phyloP scores from a whole-genome alignment of 1,140 invertebrate genomes.

The Batillaria attramentaria region DNA sequence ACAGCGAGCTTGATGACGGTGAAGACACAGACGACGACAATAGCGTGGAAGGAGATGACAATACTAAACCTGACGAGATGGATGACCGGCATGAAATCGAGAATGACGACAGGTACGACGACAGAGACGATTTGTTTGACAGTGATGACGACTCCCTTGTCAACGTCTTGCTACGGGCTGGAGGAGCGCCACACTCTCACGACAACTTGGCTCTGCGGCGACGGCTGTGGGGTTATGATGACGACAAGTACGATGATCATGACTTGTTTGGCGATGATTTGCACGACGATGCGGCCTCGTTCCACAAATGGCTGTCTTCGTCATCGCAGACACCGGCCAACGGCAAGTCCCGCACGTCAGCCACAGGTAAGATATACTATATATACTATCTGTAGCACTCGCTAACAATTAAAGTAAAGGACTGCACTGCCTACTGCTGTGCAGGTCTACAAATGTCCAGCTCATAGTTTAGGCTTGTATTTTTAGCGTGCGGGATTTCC shows the following conservation, averaged over 20 bases:
- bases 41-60: not conserved
- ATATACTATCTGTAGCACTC: not conserved
- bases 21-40: not conserved
- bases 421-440: too few species aligned
- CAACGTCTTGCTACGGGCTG: not conserved
- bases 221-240: not conserved
- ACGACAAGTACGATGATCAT: not conserved
- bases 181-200: not conserved
- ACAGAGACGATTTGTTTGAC: not conserved
- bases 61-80: not conserved
- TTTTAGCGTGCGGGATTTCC: too few species aligned
- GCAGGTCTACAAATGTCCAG: too few species aligned
- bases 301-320: not conserved
- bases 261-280: not conserved
- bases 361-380: not conserved
- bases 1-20: too few species aligned
- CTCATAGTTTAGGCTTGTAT: too few species aligned
- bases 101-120: not conserved
- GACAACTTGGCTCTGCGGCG: not conserved
- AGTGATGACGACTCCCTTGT: not conserved
- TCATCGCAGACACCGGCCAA: too few species aligned
- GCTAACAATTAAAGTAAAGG: too few species aligned
- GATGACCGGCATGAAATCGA: not conserved
- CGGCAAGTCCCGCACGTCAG: not conserved
- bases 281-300: not conserved